Evolutionary conservation across 1,140 invertebrate species (phyloP).

Genomic region (Sarcophaga bullata): DNA sequence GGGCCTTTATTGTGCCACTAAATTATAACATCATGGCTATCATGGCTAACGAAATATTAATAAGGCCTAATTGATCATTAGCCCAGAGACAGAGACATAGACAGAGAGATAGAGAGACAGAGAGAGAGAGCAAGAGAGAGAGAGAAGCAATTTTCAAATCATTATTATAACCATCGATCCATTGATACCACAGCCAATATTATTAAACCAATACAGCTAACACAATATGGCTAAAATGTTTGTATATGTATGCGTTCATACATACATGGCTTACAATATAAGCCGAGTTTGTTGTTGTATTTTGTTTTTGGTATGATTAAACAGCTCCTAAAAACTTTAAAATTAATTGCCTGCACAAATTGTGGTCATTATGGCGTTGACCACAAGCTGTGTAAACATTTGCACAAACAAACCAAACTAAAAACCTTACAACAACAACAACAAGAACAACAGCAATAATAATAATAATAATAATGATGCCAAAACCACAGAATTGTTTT

Average conservation of each 20-base stretch:
- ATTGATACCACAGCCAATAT: too few relatives aligned
- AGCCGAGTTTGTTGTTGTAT: neutral
- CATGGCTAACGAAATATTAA: conserved; percentile 28
- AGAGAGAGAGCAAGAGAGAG: neutral
- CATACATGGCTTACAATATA: too few relatives aligned
- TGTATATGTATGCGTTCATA: too few relatives aligned
- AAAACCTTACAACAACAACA: conserved; percentile 5
- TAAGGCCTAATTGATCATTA: conserved; percentile 39
- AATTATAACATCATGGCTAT: conserved; percentile 34
- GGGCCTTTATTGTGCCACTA: neutral
- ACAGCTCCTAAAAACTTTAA: conserved; percentile 32
- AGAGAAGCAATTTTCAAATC: conserved; percentile 31
- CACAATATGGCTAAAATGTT: too few relatives aligned
- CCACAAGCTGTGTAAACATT: conserved; percentile 40
- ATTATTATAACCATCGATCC: neutral
- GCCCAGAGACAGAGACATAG: neutral
- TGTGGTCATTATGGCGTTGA: conserved; percentile 39
- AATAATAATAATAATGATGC: neutral
- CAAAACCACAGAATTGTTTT: neutral
- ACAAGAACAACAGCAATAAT: neutral
- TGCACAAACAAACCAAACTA: conserved; percentile 21
- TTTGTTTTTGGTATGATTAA: conserved; percentile 34
- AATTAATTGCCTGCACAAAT: conserved; percentile 38
- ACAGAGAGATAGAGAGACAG: too few relatives aligned
- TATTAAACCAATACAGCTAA: too few relatives aligned